Percentiles rank a stretch among this genome's conserved stretches.
Evolutionary conservation across 2,113 vertebrate species (phyloP).

Genomic region (Campylorhamphus procurvoides): DNA sequence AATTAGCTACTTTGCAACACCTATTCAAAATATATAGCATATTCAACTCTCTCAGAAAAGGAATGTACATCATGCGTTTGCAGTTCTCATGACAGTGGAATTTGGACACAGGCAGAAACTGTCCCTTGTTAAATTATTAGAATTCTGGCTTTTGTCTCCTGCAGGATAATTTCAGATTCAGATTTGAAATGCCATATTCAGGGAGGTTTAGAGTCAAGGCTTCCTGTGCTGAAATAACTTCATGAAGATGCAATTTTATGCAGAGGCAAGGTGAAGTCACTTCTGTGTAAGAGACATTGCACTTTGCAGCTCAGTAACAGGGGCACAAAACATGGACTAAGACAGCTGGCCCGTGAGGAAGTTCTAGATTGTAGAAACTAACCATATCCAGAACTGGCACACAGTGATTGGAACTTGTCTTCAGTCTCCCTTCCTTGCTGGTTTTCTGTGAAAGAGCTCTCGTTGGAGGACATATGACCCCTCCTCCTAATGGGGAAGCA

Average conservation of each 20-base stretch:
- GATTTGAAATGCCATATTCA: neutral
- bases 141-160: neutral
- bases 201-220: neutral
- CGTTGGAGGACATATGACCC: neutral
- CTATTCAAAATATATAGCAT: neutral
- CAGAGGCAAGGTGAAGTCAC: neutral
- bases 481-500: neutral
- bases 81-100: neutral
- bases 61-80: neutral
- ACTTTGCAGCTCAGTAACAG: neutral
- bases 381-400: neutral
- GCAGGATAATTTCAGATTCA: neutral
- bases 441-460: neutral
- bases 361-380: neutral
- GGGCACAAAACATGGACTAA: neutral
- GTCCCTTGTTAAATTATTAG: neutral
- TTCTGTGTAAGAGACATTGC: neutral
- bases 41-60: neutral
- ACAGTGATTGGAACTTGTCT: neutral
- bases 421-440: neutral
- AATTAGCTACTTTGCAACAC: neutral
- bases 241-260: neutral
- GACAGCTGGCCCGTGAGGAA: neutral
- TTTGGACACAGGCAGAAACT: neutral
- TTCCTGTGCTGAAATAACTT: neutral